These are phyloP conservation scores for Poecile montanus DNA, from an alignment of 2,797 vertebrate species.

Conservation along the genomic window DNA sequence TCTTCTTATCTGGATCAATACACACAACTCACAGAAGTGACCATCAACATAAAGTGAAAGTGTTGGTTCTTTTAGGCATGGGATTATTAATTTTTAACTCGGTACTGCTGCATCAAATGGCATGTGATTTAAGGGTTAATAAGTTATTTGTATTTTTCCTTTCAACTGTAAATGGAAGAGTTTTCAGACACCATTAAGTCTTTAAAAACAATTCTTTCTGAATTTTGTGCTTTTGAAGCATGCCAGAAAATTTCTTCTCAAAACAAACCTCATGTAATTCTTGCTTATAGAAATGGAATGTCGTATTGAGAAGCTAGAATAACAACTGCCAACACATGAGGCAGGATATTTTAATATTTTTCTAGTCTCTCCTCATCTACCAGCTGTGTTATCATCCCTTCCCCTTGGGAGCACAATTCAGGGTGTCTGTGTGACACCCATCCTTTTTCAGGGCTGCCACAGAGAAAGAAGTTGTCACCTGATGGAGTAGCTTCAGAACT, in stretches of 20 bases:
- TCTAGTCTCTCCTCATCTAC: background rate
- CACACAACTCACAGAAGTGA: background rate
- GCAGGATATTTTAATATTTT: background rate
- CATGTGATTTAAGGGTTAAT: background rate
- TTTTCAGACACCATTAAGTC: background rate
- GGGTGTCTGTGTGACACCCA: background rate
- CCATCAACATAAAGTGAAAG: background rate
- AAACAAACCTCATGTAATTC: background rate
- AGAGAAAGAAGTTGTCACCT: background rate
- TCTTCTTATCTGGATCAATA: background rate
- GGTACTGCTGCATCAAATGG: background rate
- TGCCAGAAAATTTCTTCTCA: background rate
- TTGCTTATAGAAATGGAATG: background rate
- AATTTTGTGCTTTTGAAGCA: background rate
- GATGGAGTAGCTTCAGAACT: background rate
- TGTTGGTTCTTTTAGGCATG: background rate
- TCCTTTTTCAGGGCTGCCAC: background rate
- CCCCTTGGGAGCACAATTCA: background rate
- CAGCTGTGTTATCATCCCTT: background rate
- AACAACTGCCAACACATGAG: background rate
- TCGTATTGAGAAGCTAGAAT: background rate
- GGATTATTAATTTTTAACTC: conserved; percentile 18
- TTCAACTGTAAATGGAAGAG: background rate
- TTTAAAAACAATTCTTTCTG: conserved; percentile 2
- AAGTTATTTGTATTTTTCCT: conserved; percentile 10